Base-by-base conservation (phyloP, 1,140 invertebrate genomes). In the Lordiphosa stackelbergi region DNA sequence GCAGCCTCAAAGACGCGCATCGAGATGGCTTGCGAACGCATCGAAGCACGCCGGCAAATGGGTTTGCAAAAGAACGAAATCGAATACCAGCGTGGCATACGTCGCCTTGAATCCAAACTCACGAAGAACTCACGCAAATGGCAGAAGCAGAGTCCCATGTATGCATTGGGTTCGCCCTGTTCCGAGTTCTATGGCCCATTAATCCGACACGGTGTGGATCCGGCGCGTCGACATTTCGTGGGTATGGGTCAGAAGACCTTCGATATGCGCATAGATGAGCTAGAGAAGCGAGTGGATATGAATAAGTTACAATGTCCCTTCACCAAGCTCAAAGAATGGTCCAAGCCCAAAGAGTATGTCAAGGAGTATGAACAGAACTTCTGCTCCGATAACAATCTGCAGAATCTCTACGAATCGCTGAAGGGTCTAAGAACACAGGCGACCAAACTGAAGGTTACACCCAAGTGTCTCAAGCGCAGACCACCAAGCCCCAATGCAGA, bases 181-280 rank as follows among this genome's bases (percentile, higher is more conserved):
- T 91, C 90, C 0, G 88, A 91, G 45, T 86, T 91, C 9, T 91
- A 90, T 66, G 89, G 79, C 2, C 90, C 90, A 4, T 69, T 89
- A 37, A 87, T 89, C 38, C 74, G 90, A 35, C 86, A 89, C 62
- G 90, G 90, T n/a, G 87, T 88, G 4, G 86, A 90, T 85, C 88
- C 90, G 1, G 87, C 87, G 46, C 85, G 88, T n/a, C 83, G 87
- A 48, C 89, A 89, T 37, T 87, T 73, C 24, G 60, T 63, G 2
- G 68, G 66, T 5, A 65, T 57, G 2, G 64, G 37, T 6, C 70
- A 55, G 4, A 85, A 81, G 19, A 57, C 74, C 0, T 87, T 85
- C 35, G 71, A 87, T 42, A 77, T 73, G 66, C 59, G 84, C 10
- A 85, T 87, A 37, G 85, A 87, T 52, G 71, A 86, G 1, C 60